Base-by-base conservation (phyloP, 1,140 invertebrate genomes). In the Ectropis grisescens region DNA sequence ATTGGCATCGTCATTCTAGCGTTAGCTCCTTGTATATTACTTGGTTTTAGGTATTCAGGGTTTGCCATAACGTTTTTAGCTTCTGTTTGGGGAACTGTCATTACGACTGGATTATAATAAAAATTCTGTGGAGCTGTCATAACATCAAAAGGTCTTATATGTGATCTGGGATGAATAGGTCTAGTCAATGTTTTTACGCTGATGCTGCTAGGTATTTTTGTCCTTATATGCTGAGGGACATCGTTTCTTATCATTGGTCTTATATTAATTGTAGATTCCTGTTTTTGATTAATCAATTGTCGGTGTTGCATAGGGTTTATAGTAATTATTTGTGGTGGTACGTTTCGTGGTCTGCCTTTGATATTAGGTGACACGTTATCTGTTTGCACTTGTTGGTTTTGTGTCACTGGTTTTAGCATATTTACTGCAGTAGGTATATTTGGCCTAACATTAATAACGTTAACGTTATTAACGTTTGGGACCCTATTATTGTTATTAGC, bases 331-430 rank as follows among this genome's bases (percentile, higher is more conserved):
- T 37, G 27, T 7, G 34, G 34, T 4, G 26, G 16, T 2, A 37
- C 34, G 11, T 37, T 37, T 23, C 22, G 34, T 8, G 26, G 27
- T 16, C 19, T 29, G 10, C 13, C 11, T 19, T 19, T 3, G 3
- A 19, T 19, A 4, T 3, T 3, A 19, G 16, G 3, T 19, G 16
- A 4, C 3, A 19, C 1, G 19, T 11, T 14, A 30, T 33, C 2
- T 28, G 12, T 25, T 37, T n/a, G n/a, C n/a, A 29, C 30, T 31
- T 32, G 29, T 28, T 39, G 37, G 23, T 39, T 39, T 6, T 28
- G 0, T 6, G 28, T 15, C 29, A 33, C 15, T 7, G 37, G 30
- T 7, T 29, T 27, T n/a, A 13, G 11, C n/a, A 27, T 23, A 29
- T 39, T 39, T 7, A 16, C 13, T 14, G 16, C 19, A 37, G 26